Percentiles rank a stretch among this genome's conserved stretches.
These are phyloP conservation scores for Perizoma affinitatum DNA, from an alignment of 2,888 invertebrate species.

Conservation along the genomic window DNA sequence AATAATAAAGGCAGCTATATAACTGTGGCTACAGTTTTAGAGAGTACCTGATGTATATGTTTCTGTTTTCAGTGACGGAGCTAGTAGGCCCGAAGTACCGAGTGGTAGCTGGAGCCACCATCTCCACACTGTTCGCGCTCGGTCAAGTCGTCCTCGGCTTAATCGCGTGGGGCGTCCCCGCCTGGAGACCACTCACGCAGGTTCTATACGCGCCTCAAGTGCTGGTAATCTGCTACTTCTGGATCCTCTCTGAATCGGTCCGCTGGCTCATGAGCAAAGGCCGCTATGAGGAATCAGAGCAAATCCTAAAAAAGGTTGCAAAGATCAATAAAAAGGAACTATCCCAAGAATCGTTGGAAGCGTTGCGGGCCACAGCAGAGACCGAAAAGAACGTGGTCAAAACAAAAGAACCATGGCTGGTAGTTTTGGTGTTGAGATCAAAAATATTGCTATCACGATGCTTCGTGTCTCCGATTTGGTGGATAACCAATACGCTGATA, in stretches of 20 bases:
- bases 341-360: conserved; percentile 79
- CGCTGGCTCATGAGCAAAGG: conserved; percentile 91
- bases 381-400: conserved; percentile 58
- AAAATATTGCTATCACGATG: conserved; percentile 61
- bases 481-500: conserved; percentile 88
- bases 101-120: conserved; percentile 89
- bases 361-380: conserved; percentile 65
- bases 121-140: conserved; percentile 88
- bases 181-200: conserved; percentile 88
- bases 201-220: conserved; percentile 89
- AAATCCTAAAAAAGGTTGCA: conserved; percentile 86
- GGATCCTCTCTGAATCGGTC: conserved; percentile 89
- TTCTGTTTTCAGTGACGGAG: conserved; percentile 87
- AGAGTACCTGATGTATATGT: not conserved
- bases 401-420: conserved; percentile 65
- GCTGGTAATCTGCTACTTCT: conserved; percentile 87
- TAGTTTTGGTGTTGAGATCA: conserved; percentile 60
- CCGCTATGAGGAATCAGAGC: conserved; percentile 86
- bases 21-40: too few relatives aligned
- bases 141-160: conserved; percentile 90
- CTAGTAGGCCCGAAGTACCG: conserved; percentile 90
- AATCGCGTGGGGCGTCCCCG: conserved; percentile 87
- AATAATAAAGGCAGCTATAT: too few relatives aligned
- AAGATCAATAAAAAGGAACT: conserved; percentile 84
- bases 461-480: conserved; percentile 83